A percentile compares a stretch with the other conserved stretches of the same genome.
phyloP scores from a whole-genome alignment of 1,140 invertebrate genomes.

The Macrobrachium rosenbergii region DNA sequence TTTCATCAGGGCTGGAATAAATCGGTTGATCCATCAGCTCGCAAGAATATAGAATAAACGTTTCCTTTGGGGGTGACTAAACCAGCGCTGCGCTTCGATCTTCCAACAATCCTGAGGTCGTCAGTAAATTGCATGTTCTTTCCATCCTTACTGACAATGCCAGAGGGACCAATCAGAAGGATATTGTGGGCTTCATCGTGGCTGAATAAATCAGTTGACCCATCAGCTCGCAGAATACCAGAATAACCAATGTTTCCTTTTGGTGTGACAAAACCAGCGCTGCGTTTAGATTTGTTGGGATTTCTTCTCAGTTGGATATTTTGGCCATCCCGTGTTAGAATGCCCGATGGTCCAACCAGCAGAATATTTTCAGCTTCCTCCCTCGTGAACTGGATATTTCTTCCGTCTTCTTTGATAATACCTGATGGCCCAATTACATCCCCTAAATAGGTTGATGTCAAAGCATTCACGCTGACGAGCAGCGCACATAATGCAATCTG shows the following conservation, averaged over 20 bases:
- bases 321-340: too few relatives aligned
- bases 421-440: neutral
- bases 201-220: neutral
- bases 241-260: neutral
- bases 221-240: constrained; percentile 2
- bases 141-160: too few relatives aligned
- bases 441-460: neutral
- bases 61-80: too few relatives aligned
- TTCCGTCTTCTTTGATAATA: neutral
- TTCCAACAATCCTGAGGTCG: neutral
- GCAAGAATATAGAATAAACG: too few relatives aligned
- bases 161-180: neutral
- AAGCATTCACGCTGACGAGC: neutral
- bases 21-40: constrained; percentile 24
- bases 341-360: neutral
- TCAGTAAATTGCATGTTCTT: too few relatives aligned
- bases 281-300: neutral
- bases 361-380: neutral
- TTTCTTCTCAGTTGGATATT: too few relatives aligned
- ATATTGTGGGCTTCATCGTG: constrained; percentile 6
- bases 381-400: constrained; percentile 1
- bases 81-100: too few relatives aligned
- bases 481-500: neutral
- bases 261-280: neutral
- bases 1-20: constrained; percentile 33